Evolutionary conservation across 2,888 invertebrate species (phyloP), one percentile per base, ranked within the genome.

Genomic region (Magallana nippona): DNA sequence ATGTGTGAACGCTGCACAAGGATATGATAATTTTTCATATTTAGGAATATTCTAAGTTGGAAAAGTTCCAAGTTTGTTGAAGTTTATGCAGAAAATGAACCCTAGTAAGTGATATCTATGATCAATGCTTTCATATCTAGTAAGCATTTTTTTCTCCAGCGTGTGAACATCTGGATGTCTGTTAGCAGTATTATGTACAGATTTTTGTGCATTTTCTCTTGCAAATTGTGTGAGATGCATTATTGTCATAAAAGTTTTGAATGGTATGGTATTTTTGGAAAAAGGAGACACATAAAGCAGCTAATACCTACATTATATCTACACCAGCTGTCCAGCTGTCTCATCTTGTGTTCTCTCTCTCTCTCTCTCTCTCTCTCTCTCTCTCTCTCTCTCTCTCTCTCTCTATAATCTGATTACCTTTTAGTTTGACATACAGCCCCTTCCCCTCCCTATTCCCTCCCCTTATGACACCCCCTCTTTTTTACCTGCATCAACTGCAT

Each of bases 51-150:
- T 27, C 32, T 71, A 32, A 0, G 27, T 71, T 71, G 71, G 71
- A 71, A 71, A 15, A 71, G 27, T 10, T 71, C 71, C 71, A 71
- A 22, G 27, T 5, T 71, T 71, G 5, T 71, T 71, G 71, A 71
- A 71, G 71, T 27, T 32, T 32, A 71, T n/a, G 8, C 71, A 71
- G 71, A 71, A 71, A 71, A 71, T 71, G 71, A 71, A 71, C 32
- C 71, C 22, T 71, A 27, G 71, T 71, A 71, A 71, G 71, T 71
- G 71, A 22, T 10, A 27, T 71, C 32, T 71, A 32, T 32, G 15
- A 71, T 71, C 71, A 60, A n/a, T 17, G n/a, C 17, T 71, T 71
- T 71, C 13, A 3, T 27, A 5, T 71, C 2, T 71, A n/a, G n/a
- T n/a, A 13, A 15, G 27, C 32, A 3, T 71, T 71, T 19, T 60